Evolutionary conservation across 2,888 invertebrate genomes (phyloP), one percentile per base, ranked within the genome.

Genomic region (Polietes domitor): DNA sequence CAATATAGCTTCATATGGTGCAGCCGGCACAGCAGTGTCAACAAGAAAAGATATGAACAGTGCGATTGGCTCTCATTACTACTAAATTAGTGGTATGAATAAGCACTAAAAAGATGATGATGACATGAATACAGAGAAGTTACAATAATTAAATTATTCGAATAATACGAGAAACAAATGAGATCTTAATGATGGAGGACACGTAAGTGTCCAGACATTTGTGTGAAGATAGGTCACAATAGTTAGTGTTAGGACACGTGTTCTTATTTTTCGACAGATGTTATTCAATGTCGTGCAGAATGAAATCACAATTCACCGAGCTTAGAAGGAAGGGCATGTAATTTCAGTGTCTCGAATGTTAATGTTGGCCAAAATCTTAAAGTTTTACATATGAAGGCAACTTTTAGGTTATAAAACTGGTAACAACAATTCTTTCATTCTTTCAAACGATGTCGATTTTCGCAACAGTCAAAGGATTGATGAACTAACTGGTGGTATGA

Each of bases 11-110:
- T 24, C 3, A 12, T 68, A 5, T 43, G 24, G 43, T 17, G 24
- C 43, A 41, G 21, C 28, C 32, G 21, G n/a, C 32, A 32, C 21
- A 41, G 7, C 68, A 68, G 43, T 43, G 37, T 12, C 68, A 24
- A 43, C 19, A 68, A 68, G 9, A 43, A 37, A 1, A 19, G 1
- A 37, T 65, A 43, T 12, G 24, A 17, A 43, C n/a, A 32, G 71
- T 74, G 17, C 50, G 61, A 74, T 70, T 74, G 77, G 61, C 41
- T 50, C 77, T 74, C 50, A 73, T 70, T 77, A 82, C 68, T 73
- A 58, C 43, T 28, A 73, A 77, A 81, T 77, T 81, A 68, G 77
- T 77, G 37, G 72, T 77, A 65, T 80, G 75, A 73, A 79, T 73
- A 74, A 74, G 37, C 50, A 74, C 47, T 80, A 79, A 73, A 58